Evolutionary conservation across 2,113 vertebrate genomes (phyloP).

Genomic region (Halichoeres trimaculatus): DNA sequence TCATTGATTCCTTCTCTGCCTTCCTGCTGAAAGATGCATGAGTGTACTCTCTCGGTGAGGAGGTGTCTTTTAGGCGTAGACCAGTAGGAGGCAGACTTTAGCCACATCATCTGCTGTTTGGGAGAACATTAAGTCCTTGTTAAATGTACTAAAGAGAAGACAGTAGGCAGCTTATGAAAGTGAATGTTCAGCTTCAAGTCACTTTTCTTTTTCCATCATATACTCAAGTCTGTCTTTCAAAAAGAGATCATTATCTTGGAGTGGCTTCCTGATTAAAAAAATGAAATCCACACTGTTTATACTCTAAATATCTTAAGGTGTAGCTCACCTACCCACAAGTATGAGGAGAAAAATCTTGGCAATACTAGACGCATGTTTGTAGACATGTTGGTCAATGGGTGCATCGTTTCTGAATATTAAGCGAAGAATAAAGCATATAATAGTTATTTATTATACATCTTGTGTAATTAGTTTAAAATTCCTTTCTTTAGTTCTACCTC

Average conservation of each 20-base stretch:
- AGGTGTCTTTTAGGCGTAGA: constrained; percentile 14
- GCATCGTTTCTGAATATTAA: background rate
- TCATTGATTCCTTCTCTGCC: constrained; percentile 66
- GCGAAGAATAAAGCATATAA: too few species aligned
- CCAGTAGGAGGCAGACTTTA: constrained; percentile 80
- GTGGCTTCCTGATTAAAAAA: background rate
- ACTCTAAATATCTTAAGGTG: background rate
- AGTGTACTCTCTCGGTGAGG: constrained; percentile 14
- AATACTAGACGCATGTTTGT: background rate
- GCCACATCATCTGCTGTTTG: constrained; percentile 33
- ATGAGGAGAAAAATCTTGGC: background rate
- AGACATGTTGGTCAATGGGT: background rate
- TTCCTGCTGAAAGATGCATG: constrained; percentile 74
- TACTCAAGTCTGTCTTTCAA: background rate
- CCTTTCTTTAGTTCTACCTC: background rate
- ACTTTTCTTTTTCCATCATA: background rate
- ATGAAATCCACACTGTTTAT: background rate
- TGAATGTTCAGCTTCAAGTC: too few species aligned
- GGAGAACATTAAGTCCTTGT: background rate
- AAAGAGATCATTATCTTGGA: background rate
- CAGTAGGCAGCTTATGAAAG: background rate
- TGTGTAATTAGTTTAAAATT: background rate
- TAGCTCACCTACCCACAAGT: background rate
- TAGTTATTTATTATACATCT: too few species aligned
- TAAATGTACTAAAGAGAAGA: constrained; percentile 7